Conservation (phyloP, 2,113 vertebrate genomes). For the Australoheros scitulus region DNA sequence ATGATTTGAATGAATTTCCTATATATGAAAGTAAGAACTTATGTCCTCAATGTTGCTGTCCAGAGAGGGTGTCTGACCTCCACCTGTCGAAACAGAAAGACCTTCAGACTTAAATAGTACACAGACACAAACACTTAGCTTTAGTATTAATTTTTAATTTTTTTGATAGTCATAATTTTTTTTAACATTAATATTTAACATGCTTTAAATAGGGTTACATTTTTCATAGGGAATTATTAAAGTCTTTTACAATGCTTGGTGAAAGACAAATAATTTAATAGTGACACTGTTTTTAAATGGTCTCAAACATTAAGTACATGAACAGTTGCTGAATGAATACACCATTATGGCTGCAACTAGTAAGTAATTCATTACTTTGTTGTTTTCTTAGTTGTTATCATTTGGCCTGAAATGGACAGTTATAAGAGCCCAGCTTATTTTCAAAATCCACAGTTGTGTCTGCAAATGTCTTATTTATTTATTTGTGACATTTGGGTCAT, state of each 20-base stretch:
- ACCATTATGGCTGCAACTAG: background rate
- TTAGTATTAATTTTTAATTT: background rate
- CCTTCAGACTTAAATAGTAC: slow-evolving; percentile 23
- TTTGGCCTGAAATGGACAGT: background rate
- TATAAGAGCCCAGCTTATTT: background rate
- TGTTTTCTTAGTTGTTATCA: background rate
- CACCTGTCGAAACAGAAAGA: background rate
- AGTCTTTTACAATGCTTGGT: background rate
- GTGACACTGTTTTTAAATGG: too few species aligned
- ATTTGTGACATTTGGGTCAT: background rate
- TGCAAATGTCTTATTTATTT: background rate
- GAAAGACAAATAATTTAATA: background rate
- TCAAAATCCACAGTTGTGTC: background rate
- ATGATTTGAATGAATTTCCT: background rate
- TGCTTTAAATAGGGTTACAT: background rate
- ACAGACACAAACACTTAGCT: background rate
- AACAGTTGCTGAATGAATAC: background rate
- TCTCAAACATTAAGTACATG: background rate
- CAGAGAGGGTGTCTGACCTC: slow-evolving; percentile 12
- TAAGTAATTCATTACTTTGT: background rate
- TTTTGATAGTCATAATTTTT: background rate
- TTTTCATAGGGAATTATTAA: background rate
- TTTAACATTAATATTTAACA: background rate
- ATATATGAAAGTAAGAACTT: background rate
- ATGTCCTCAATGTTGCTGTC: background rate